phyloP scores from a whole-genome alignment of 2,888 invertebrate species.

The Metalampra italica region DNA sequence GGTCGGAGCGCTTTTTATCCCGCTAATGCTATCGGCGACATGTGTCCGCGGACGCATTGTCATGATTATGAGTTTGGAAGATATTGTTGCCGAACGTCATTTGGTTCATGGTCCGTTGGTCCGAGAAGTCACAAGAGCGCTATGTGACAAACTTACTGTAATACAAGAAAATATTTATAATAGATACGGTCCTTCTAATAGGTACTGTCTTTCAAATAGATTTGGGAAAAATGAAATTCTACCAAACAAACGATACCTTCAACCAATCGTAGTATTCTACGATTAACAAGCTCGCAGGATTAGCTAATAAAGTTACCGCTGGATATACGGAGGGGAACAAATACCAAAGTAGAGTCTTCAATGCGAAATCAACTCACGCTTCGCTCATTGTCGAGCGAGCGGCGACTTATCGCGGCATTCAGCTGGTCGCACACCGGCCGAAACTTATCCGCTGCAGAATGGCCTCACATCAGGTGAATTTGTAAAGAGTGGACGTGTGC shows the following conservation, averaged over 20 bases:
- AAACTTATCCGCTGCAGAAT: slow-evolving; percentile 68
- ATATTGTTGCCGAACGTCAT: slow-evolving; percentile 27
- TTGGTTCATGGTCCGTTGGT: slow-evolving; percentile 24
- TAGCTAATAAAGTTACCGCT: not conserved
- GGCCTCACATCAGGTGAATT: slow-evolving; percentile 69
- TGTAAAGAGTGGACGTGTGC: slow-evolving; percentile 74
- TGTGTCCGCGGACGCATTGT: slow-evolving; percentile 46
- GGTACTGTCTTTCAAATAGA: not conserved
- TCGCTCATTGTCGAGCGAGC: slow-evolving; percentile 50
- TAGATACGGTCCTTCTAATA: not conserved
- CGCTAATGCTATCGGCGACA: slow-evolving; percentile 56
- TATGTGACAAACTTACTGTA: too few relatives aligned
- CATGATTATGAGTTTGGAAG: slow-evolving; percentile 38
- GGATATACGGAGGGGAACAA: slow-evolving; percentile 8
- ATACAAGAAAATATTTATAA: too few relatives aligned
- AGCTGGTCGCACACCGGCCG: slow-evolving; percentile 52
- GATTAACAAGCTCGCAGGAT: too few relatives aligned
- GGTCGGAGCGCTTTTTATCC: slow-evolving; percentile 45
- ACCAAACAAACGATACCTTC: too few relatives aligned
- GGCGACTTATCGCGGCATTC: slow-evolving; percentile 62
- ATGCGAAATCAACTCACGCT: slow-evolving; percentile 44
- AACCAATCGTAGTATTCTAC: too few relatives aligned
- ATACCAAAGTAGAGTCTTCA: not conserved
- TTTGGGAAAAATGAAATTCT: too few relatives aligned
- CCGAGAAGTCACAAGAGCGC: slow-evolving; percentile 15